Evolutionary conservation across 2,797 vertebrate species (phyloP).

Genomic region (Pogoniulus pusillus): DNA sequence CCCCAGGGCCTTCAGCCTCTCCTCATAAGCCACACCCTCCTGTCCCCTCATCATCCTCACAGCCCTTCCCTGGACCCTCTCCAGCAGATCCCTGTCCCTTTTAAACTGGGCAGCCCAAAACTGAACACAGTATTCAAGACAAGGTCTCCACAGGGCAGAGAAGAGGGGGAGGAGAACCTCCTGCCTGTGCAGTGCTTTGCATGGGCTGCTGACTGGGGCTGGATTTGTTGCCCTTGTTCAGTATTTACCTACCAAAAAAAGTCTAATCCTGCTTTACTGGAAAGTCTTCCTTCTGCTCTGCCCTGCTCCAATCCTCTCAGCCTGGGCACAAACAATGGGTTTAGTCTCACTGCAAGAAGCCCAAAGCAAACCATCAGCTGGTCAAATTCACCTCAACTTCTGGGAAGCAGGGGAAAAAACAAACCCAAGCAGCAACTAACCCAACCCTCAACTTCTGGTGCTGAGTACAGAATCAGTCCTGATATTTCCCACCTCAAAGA

Average conservation of each 20-base stretch:
- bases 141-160: too few species aligned
- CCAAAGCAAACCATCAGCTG: background rate
- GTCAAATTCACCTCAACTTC: background rate
- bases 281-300: background rate
- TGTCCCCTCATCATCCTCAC: too few species aligned
- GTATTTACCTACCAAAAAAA: background rate
- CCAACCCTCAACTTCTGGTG: background rate
- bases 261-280: background rate
- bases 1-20: too few species aligned
- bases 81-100: too few species aligned
- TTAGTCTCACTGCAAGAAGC: background rate
- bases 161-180: too few species aligned
- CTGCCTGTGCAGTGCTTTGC: background rate
- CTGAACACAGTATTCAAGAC: too few species aligned
- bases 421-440: too few species aligned
- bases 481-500: background rate
- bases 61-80: too few species aligned
- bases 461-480: background rate
- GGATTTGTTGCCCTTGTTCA: background rate
- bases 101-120: too few species aligned
- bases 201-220: background rate
- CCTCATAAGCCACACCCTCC: too few species aligned
- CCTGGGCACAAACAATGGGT: background rate
- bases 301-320: fast-evolving
- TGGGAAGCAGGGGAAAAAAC: background rate